Conservation (phyloP, 2,888 invertebrate genomes). For the Lycophotia porphyrea region DNA sequence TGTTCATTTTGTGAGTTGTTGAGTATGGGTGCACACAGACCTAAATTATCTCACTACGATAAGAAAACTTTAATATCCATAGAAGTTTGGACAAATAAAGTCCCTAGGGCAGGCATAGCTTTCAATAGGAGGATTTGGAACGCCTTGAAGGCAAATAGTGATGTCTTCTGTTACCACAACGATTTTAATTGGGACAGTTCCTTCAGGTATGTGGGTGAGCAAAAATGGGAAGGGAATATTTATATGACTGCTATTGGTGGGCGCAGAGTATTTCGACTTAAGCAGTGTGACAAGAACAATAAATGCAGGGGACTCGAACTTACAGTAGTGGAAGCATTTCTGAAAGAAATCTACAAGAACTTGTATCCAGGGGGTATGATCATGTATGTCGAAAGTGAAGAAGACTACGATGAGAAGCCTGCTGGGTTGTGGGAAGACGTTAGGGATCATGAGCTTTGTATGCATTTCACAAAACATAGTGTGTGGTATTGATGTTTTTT, state of each 20-base stretch:
- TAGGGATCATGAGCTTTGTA: constrained; percentile 76
- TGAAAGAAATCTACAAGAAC: constrained; percentile 44
- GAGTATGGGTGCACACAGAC: constrained; percentile 69
- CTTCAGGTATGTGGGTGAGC: constrained; percentile 65
- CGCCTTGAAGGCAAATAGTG: constrained; percentile 64
- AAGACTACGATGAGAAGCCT: constrained; percentile 30
- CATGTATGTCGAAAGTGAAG: constrained; percentile 30
- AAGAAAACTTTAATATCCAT: constrained; percentile 51
- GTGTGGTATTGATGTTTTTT: constrained; percentile 49
- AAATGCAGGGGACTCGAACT: constrained; percentile 60
- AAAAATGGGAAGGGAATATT: constrained; percentile 62
- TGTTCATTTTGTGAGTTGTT: constrained; percentile 74
- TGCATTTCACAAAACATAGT: constrained; percentile 63
- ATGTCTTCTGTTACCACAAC: constrained; percentile 72
- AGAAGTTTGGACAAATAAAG: constrained; percentile 66
- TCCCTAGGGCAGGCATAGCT: constrained; percentile 68
- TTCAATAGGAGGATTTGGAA: constrained; percentile 74
- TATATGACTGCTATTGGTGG: constrained; percentile 65
- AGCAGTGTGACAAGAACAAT: constrained; percentile 56
- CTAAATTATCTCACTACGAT: constrained; percentile 54
- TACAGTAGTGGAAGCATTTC: constrained; percentile 56
- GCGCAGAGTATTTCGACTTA: constrained; percentile 72
- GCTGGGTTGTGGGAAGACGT: constrained; percentile 69
- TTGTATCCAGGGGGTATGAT: constrained; percentile 64
- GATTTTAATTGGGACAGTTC: constrained; percentile 76